Base-by-base conservation (phyloP, 2,113 vertebrate genomes). In the Erinaceus europaeus region DNA sequence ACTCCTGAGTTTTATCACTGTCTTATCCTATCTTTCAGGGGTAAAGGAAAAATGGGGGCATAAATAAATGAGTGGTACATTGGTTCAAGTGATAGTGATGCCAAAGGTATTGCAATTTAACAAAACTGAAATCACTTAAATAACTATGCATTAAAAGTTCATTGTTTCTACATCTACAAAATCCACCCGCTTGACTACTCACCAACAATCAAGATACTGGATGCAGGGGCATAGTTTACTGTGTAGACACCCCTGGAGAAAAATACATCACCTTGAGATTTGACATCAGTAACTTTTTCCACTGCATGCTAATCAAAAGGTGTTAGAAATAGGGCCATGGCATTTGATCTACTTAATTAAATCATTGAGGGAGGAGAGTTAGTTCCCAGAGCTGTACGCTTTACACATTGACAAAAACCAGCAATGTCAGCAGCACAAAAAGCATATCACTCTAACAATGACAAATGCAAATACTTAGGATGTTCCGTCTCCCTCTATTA, bases 261-360 rank as follows among this genome's bases (percentile, higher is more conserved):
- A 92, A 88, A 89, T 74, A 88, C 77, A 93, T 95, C 72, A 89
- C 73, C 18, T 14, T 77, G 65, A 74, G 73, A 34, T 74, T 48
- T 68, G 53, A 81, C 81, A 91, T 74, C 79, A 88, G 93, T 91
- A 74, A 71, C 53, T 87, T 91, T 90, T 78, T 89, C n/a, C 77
- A 57, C 67, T 64, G 55, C 53, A 71, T 64, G 59, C 46, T 84
- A 90, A 91, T 90, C 89, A 93, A 90, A 93, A 90, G 46, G 40
- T 69, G 53, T 81, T 57, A 94, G 74, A 68, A 76, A 80, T 65
- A 90, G 48, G 71, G 46, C 32, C 65, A 74, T 90, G 91, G 38
- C 81, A 79, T 78, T 69, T 50, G 78, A 90, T 86, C 93, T 94
- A 78, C 77, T 86, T 92, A 93, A 93, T 94, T 92, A 93, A 94